Percentiles rank a stretch among this genome's conserved stretches.
These are phyloP conservation scores for Discoglossus pictus DNA, from an alignment of 2,797 vertebrate species.

Conservation along the genomic window DNA sequence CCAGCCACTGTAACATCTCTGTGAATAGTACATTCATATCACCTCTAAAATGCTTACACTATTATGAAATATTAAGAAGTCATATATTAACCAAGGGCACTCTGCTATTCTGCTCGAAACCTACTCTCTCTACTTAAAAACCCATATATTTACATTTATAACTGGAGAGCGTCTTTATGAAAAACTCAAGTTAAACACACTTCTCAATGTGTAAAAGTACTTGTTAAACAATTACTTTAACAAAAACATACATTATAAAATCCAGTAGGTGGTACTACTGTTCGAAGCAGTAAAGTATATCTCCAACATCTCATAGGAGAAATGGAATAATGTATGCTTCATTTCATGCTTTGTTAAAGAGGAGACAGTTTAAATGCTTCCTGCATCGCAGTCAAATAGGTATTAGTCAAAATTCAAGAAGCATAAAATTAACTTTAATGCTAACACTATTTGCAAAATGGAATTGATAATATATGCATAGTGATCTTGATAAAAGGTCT, in stretches of 20 bases:
- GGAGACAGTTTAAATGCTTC: constrained; percentile 50
- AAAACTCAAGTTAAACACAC: not conserved
- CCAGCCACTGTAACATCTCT: too few species aligned
- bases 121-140: too few species aligned
- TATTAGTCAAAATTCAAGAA: constrained; percentile 55
- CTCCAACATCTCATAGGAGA: constrained; percentile 28
- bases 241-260: not conserved
- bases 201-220: not conserved
- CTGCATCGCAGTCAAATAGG: constrained; percentile 56
- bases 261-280: constrained; percentile 15
- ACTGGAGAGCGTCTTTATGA: not conserved
- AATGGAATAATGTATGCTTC: constrained; percentile 47
- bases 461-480: constrained; percentile 13
- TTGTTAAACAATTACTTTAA: not conserved
- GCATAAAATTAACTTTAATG: constrained; percentile 51
- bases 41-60: too few species aligned
- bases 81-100: too few species aligned
- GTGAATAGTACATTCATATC: too few species aligned
- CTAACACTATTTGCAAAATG: constrained; percentile 36
- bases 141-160: too few species aligned
- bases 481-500: not conserved
- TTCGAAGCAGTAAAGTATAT: constrained; percentile 1
- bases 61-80: too few species aligned
- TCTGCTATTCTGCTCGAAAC: too few species aligned
- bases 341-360: constrained; percentile 64